phyloP scores from a whole-genome alignment of 1,140 invertebrate species.

The Camponotus vicinus region DNA sequence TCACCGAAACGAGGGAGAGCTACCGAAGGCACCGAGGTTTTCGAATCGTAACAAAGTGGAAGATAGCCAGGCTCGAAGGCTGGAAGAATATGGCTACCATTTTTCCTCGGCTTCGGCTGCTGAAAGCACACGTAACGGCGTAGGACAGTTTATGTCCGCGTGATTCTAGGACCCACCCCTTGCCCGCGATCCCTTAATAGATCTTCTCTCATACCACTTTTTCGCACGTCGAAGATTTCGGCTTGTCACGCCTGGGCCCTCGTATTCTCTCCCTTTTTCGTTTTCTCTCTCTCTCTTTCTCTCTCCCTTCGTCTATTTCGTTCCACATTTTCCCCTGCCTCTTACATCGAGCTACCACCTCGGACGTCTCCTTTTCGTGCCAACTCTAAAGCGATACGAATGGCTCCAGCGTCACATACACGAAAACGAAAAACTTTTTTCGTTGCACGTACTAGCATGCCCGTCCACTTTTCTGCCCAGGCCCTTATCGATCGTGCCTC shows the following conservation, averaged over 20 bases:
- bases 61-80: conserved; percentile 70
- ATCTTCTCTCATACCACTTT: neutral
- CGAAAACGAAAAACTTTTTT: conserved; percentile 68
- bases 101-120: conserved; percentile 72
- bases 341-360: conserved; percentile 33
- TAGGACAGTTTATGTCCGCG: conserved; percentile 74
- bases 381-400: conserved; percentile 72
- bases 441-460: conserved; percentile 2
- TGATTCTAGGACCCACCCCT: conserved; percentile 56
- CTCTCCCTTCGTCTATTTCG: neutral
- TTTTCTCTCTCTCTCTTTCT: conserved; percentile 53
- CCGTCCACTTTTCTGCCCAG: conserved; percentile 32
- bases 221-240: conserved; percentile 65
- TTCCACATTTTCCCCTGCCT: conserved; percentile 1
- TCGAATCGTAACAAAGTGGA: conserved; percentile 76
- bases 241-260: conserved; percentile 63
- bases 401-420: conserved; percentile 31
- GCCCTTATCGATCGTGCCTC: conserved; percentile 61
- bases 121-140: conserved; percentile 73
- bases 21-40: conserved; percentile 57
- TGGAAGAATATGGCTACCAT: conserved; percentile 71
- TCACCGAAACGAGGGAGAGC: conserved; percentile 67
- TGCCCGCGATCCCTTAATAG: neutral
- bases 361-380: conserved; percentile 42
- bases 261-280: conserved; percentile 18